phyloP scores from a whole-genome alignment of 2,888 invertebrate species.

The Nysson spinosus region DNA sequence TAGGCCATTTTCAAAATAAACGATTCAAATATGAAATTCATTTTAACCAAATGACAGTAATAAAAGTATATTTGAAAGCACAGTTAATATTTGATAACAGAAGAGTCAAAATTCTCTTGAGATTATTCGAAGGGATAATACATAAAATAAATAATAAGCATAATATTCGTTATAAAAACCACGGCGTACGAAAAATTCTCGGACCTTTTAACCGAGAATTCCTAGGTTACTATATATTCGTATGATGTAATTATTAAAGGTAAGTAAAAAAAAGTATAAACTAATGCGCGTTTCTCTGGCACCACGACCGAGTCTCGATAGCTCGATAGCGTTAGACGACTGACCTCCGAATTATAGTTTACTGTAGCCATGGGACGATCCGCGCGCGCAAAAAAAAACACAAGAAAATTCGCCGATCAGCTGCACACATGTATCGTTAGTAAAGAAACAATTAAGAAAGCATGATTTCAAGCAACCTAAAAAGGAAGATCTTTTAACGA shows the following conservation, averaged over 20 bases:
- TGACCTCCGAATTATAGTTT: slow-evolving; percentile 72
- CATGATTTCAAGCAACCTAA: neutral
- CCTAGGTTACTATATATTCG: slow-evolving; percentile 34
- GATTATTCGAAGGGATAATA: no score
- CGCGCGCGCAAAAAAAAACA: no score
- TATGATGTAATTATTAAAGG: slow-evolving; percentile 25
- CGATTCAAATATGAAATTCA: no score
- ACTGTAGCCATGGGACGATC: slow-evolving; percentile 49
- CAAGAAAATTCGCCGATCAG: slow-evolving; percentile 59
- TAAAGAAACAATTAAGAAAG: neutral
- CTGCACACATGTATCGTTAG: slow-evolving; percentile 41
- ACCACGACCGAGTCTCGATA: slow-evolving; percentile 71
- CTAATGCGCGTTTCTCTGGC: slow-evolving; percentile 54
- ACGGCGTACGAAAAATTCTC: slow-evolving; percentile 17
- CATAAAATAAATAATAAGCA: no score
- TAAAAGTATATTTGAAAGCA: no score
- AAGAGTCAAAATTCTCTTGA: no score
- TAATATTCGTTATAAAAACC: no score
- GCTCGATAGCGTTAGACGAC: slow-evolving; percentile 74
- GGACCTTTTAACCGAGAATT: slow-evolving; percentile 42
- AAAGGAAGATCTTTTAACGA: neutral
- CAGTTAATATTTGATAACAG: no score
- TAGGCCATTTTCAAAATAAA: no score
- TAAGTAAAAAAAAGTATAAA: slow-evolving; percentile 10
- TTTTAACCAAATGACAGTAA: no score